Evolutionary conservation across 2,888 invertebrate genomes (phyloP).

Genomic region (Brachynemurus nebulosus): DNA sequence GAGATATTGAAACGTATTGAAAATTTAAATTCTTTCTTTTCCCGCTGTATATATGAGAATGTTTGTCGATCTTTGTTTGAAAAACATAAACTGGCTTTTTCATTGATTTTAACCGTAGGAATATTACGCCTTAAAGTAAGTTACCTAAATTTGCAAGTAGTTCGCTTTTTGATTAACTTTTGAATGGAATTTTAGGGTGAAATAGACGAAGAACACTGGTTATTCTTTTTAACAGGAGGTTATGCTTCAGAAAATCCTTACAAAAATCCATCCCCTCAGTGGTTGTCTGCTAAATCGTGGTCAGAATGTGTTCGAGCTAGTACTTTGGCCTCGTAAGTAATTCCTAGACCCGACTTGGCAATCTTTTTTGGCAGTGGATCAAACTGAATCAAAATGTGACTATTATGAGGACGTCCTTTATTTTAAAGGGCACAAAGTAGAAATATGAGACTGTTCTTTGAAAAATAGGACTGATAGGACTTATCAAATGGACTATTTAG

Average conservation of each 20-base stretch:
- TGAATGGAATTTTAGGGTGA: slow-evolving; percentile 28
- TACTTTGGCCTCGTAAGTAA: no score
- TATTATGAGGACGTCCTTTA: no score
- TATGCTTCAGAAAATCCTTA: slow-evolving; percentile 66
- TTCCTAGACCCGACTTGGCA: no score
- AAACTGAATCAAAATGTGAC: slow-evolving; percentile 41
- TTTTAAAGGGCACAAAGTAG: background rate
- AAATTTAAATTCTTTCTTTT: slow-evolving; percentile 69
- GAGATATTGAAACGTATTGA: slow-evolving; percentile 51
- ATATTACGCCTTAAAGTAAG: slow-evolving; percentile 48
- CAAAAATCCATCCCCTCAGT: slow-evolving; percentile 67
- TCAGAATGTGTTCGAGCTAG: slow-evolving; percentile 63
- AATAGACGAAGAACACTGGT: slow-evolving; percentile 59
- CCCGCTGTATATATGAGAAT: slow-evolving; percentile 76
- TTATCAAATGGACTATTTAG: no score
- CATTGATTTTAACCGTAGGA: slow-evolving; percentile 68
- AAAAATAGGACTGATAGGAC: no score
- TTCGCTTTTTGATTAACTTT: background rate
- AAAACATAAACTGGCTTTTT: slow-evolving; percentile 87
- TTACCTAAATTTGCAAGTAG: slow-evolving; percentile 21
- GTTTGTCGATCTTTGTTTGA: slow-evolving; percentile 91
- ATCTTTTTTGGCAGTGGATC: no score
- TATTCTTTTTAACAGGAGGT: slow-evolving; percentile 79
- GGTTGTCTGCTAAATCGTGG: slow-evolving; percentile 88
- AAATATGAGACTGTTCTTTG: slow-evolving; percentile 1